Base-by-base conservation (phyloP, 1,140 invertebrate species). In the Rhopalosiphum padi region DNA sequence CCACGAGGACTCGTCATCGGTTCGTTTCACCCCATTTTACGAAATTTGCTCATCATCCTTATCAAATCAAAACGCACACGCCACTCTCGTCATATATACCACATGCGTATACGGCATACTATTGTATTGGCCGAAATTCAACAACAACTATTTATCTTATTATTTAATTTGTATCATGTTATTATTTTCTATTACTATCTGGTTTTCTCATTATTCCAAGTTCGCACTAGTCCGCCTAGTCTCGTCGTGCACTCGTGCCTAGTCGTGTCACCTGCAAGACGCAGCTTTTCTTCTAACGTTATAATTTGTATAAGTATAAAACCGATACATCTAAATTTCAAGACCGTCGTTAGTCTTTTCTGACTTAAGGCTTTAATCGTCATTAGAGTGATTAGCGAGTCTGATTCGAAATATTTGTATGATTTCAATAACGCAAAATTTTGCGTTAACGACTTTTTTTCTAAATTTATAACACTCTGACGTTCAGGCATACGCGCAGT, bases 21-120 rank as follows among this genome's bases (percentile, higher is more conserved):
- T 88, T 48, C 46, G 88, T 89, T 51, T 88, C 87, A 37, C 22
- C 35, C 48, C 51, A 25, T 89, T 89, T 55, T 89, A 55, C 23
- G 48, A 89, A 55, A 89, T 55, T 55, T 23, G 22, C 22, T 8
- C 3, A 9, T 53, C 85, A 5, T 86, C 48, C 51, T 25, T 48
- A 35, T 53, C 35, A 35, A 87, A 87, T 87, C 86, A 87, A 87
- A 87, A 87, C 86, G 15, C 51, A 87, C 86, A 41, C 37, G 23
- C 83, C 9, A 5, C 23, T n/a, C 46, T 85, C 35, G 37, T 46
- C n/a, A 86, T 23, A 86, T 15, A 86, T 18, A 18, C 9, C 2
- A 51, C 2, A 51, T 18, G 15, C 48, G 0, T 55, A 30, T 18
- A 77, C n/a, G 18, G 5, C 4, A 18, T n/a, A 60, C 0, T 37